phyloP scores from a whole-genome alignment of 2,888 invertebrate genomes.

The Lepidocyrtinus sp. region DNA sequence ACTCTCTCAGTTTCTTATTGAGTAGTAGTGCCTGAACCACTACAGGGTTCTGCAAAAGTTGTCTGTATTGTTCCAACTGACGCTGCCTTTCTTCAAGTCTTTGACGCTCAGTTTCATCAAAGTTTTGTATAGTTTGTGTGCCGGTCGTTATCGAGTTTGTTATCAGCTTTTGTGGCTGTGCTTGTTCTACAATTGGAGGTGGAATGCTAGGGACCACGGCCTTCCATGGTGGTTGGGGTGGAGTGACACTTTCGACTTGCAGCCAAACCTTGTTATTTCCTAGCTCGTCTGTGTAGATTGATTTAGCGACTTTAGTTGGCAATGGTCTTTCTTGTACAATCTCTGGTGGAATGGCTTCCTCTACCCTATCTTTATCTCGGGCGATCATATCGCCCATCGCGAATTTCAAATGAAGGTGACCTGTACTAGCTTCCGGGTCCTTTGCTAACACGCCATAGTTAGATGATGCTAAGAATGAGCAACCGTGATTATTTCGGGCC shows the following conservation, averaged over 20 bases:
- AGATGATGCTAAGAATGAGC: neutral
- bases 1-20: constrained; percentile 9
- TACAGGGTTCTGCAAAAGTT: constrained; percentile 36
- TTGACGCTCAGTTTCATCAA: neutral
- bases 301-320: constrained; percentile 38
- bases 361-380: neutral
- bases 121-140: constrained; percentile 16
- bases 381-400: neutral
- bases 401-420: neutral
- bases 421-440: constrained; percentile 2
- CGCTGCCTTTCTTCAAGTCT: constrained; percentile 17
- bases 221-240: constrained; percentile 48
- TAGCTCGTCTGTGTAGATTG: constrained; percentile 21
- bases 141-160: constrained; percentile 16
- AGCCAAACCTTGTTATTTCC: constrained; percentile 33
- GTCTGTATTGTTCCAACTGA: constrained; percentile 22
- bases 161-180: constrained; percentile 21
- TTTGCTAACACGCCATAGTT: neutral
- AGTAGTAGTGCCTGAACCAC: constrained; percentile 34
- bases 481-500: neutral
- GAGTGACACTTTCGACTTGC: constrained; percentile 22
- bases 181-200: neutral
- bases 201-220: neutral
- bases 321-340: constrained; percentile 15
- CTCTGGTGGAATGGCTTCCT: neutral